Evolutionary conservation across 2,113 vertebrate species (phyloP).

Genomic region (Ursus arctos): DNA sequence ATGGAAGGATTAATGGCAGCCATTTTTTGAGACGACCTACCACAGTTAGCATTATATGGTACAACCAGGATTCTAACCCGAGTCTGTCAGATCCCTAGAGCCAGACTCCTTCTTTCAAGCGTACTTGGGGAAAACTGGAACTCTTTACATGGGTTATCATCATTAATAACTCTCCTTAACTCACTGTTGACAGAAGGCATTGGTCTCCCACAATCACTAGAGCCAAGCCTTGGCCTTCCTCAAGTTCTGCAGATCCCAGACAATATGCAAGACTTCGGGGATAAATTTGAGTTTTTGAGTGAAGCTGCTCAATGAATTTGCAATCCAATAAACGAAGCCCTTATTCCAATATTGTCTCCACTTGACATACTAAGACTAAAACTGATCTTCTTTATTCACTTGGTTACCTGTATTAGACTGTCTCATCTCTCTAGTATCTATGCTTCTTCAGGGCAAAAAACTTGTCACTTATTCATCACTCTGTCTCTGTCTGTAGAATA

Average conservation of each 20-base stretch:
- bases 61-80: not conserved
- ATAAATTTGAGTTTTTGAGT: not conserved
- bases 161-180: not conserved
- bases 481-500: not conserved
- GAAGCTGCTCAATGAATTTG: not conserved
- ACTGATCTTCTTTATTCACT: not conserved
- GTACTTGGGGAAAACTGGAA: not conserved
- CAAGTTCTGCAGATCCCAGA: not conserved
- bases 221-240: not conserved
- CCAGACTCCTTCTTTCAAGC: not conserved
- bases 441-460: not conserved
- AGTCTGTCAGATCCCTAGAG: not conserved
- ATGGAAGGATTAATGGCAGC: not conserved
- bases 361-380: not conserved
- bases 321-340: not conserved
- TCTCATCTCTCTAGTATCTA: not conserved
- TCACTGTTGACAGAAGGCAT: not conserved
- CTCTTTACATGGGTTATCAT: not conserved
- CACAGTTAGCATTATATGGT: not conserved
- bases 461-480: not conserved
- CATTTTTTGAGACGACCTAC: not conserved
- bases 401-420: not conserved
- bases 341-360: not conserved
- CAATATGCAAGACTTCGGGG: not conserved
- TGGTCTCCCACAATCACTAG: not conserved